Base-by-base conservation (phyloP, 2,113 vertebrate species). In the Oophaga pumilio region DNA sequence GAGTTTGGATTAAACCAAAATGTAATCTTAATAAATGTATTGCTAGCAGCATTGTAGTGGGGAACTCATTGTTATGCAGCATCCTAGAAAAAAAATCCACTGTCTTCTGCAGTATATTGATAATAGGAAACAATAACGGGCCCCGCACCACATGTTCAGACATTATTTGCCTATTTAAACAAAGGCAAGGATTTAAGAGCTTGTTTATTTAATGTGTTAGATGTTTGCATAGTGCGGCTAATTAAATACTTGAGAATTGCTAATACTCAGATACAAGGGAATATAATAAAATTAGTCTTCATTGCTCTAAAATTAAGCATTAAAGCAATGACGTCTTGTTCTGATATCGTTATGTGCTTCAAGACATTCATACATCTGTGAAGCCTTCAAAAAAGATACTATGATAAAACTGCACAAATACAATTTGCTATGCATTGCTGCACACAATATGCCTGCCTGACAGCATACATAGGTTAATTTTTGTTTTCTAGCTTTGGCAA, bases 251-350 rank as follows among this genome's bases (percentile, higher is more conserved):
- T 73, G 66, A 84, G 68, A 84, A 73, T 73, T 74, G 81, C 81
- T 50, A 83, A 83, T 69, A 83, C 62, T 68, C 81, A n/a, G 62
- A 83, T 83, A 83, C 33, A 66, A 52, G 62, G 81, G 81, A 52
- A 83, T 83, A 83, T 82, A 66, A 83, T 68, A 83, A 83, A 83
- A 83, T 83, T 83, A 83, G 81, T 83, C 62, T 83, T 69, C 81
- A 83, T 68, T 69, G 81, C 81, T 69, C 15, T 52, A 83, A 83
- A 83, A 69, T 83, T 66, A 83, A 69, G 62, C 81, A 83, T 52
- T 83, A 83, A 52, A 53, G 50, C 50, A 83, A 83, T 83, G 81
- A 83, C 62, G 81, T 68, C 81, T 83, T 69, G 62, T 53, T 83
- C 62, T 83, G 62, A 68, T 68, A 68, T 18, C 49, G 13, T 83